A percentile compares a stretch with the other conserved stretches of the same genome.
phyloP scores from a whole-genome alignment of 2,888 invertebrate genomes.

The Epinotia brunnichana region DNA sequence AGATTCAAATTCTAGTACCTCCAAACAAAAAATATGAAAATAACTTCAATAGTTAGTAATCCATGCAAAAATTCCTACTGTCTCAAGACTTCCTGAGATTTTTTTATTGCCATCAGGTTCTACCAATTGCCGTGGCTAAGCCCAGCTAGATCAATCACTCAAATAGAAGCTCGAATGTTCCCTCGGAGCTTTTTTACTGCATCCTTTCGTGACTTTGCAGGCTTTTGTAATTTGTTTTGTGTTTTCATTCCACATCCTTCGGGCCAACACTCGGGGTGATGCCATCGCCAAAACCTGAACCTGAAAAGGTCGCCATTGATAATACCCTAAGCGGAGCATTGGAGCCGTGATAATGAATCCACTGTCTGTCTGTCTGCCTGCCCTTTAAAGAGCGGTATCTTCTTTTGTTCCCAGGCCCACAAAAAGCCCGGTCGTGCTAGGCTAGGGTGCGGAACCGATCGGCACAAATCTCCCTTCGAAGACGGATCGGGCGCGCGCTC shows the following conservation, averaged over 20 bases:
- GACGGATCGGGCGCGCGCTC: conserved; percentile 40
- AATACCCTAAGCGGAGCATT: not conserved
- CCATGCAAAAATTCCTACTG: no score
- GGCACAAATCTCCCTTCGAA: conserved; percentile 34
- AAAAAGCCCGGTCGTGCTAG: conserved; percentile 9
- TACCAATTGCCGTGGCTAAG: no score
- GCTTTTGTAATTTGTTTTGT: not conserved
- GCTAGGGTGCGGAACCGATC: conserved; percentile 14
- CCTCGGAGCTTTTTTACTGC: not conserved
- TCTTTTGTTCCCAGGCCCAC: not conserved
- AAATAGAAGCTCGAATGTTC: not conserved
- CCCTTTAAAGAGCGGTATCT: not conserved
- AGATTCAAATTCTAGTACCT: not conserved
- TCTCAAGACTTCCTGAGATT: no score
- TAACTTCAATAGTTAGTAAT: no score
- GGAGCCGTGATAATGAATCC: no score
- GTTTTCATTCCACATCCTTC: not conserved
- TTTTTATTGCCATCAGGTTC: no score
- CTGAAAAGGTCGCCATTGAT: not conserved
- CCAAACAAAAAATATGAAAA: no score
- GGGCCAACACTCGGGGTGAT: no score
- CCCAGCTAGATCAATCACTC: no score
- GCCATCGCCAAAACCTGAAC: not conserved
- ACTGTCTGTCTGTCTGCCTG: no score
- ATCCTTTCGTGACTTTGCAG: not conserved